Base-by-base conservation (phyloP, 2,797 vertebrate species). In the Myotis myotis region DNA sequence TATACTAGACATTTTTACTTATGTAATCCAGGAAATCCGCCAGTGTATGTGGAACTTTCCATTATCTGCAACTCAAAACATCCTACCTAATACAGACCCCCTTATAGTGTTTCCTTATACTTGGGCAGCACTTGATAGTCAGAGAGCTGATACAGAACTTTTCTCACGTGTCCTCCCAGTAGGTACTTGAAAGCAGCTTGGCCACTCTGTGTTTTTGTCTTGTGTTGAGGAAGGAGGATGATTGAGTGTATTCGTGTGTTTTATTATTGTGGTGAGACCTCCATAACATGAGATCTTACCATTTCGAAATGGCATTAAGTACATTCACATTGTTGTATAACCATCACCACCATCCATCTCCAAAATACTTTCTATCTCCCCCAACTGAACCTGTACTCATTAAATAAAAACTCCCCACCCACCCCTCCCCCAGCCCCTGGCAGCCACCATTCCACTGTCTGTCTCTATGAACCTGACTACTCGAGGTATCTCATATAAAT, bases 31-130 rank as follows among this genome's bases (percentile, higher is more conserved):
- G 53, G 28, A 84, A 79, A 70, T 74, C 49, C 12, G 13, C 30
- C 20, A 41, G 20, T 49, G 72, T 71, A 23, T 81, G 8, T 36
- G 66, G 15, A 64, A 2, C 85, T 93, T 86, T 74, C n/a, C 70
- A 78, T 70, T 68, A 85, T 62, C 30, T 85, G 1, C 28, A 79
- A 91, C 3, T 25, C 25, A 70, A 87, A 79, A 20, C 9, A 71
- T 72, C 66, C 49, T 62, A 93, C 70, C 55, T 47, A 78, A 60
- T n/a, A 51, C 9, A 81, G 41, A 81, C 3, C 8, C n/a, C 44
- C 23, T 64, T 64, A 41, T 36, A 57, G 62, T 44, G 51, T 80
- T 87, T 90, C 33, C 71, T 95, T 92, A 30, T 10, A 53, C 70
- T 71, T 76, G 47, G 12, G 60, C 7, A 87, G n/a, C 3, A 74